Evolutionary conservation across 2,113 vertebrate species (phyloP), one percentile per base, ranked within the genome.

Genomic region (Dascyllus trimaculatus): DNA sequence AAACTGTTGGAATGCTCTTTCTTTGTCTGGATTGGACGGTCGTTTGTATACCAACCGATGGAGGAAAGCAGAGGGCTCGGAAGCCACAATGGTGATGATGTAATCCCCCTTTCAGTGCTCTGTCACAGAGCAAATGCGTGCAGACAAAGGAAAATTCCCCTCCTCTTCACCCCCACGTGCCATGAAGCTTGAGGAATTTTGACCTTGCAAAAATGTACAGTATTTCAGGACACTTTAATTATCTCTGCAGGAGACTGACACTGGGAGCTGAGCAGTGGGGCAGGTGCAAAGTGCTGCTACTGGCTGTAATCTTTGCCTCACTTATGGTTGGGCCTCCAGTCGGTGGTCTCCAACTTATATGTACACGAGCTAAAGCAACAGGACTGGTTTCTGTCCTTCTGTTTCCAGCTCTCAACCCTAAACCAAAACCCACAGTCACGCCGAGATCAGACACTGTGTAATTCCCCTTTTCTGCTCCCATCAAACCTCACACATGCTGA

Each of bases 31-130:
- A 71, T 75, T 15, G 70, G 80, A 88, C 67, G 0, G 64, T 64
- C 76, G 58, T 51, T 82, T 53, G 68, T 78, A 68, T 59, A 38
- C 65, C 79, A 67, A 80, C 85, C 87, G 60, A 71, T 52, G 57
- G 82, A 80, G 66, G 78, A 81, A 85, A 88, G 86, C 73, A 58
- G 70, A 85, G 78, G 85, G 90, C 88, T 92, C 60, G 26, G 77
- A 32, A 32, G 56, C 81, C 32, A 93, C 93, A 93, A 94, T 92
- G 21, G 91, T 17, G 79, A 77, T 94, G 93, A 94, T 89, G 91
- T 94, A 89, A 94, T 92, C 87, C 73, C 75, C 73, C 38, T 92
- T 93, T 90, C 84, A 89, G 40, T 0, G 17, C 67, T 35, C 71
- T 87, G 86, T 71, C 84, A 85, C 82, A 68, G 68, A 84, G 72